Evolutionary conservation across 2,113 vertebrate species (phyloP).

Genomic region (Rhinichthys klamathensis): DNA sequence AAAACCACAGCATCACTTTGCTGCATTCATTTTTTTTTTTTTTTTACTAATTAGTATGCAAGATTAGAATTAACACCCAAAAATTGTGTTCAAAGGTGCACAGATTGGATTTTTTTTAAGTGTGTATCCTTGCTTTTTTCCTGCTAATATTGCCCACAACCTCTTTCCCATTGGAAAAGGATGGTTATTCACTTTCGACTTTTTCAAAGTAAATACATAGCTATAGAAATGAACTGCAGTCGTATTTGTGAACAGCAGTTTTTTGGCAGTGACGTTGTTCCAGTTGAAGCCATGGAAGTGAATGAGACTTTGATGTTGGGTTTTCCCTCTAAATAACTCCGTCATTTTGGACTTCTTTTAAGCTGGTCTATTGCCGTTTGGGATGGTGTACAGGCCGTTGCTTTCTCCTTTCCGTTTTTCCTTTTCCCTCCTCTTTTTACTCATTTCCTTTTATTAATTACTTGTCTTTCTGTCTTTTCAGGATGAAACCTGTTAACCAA

Average conservation of each 20-base stretch:
- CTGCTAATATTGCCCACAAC: not conserved
- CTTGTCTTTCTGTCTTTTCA: constrained; percentile 57
- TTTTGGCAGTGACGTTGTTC: not conserved
- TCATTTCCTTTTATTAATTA: constrained; percentile 22
- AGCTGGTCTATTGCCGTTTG: not conserved
- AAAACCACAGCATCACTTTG: not conserved
- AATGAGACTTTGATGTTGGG: constrained; percentile 6
- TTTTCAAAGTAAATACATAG: not conserved
- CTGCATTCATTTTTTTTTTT: not conserved
- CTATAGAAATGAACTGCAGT: not conserved
- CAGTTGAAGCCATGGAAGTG: constrained; percentile 14
- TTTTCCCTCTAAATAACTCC: not conserved
- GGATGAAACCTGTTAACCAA: constrained; percentile 76
- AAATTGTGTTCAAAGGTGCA: not conserved
- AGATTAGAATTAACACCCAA: not conserved
- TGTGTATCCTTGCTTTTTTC: not conserved
- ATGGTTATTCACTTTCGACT: not conserved
- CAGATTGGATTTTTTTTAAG: not conserved
- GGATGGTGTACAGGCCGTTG: not conserved
- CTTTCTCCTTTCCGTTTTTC: not conserved
- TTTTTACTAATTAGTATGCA: not conserved
- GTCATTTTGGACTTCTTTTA: not conserved
- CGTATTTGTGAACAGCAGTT: not conserved
- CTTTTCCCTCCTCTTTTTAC: not conserved
- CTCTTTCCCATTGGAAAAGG: not conserved